Conservation (phyloP, 2,888 invertebrate species). For the Venusia cambrica region DNA sequence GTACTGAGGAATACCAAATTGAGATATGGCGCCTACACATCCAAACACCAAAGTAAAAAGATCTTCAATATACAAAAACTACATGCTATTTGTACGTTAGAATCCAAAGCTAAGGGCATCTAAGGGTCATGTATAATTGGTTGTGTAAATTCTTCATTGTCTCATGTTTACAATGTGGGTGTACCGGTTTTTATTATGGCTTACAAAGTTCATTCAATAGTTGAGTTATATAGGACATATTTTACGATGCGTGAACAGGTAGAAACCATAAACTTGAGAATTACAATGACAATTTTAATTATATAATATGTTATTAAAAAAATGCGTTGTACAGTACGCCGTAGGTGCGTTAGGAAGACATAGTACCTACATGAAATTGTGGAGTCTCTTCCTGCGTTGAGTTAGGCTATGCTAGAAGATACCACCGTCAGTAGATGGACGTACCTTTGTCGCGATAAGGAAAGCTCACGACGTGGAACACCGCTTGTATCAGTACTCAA, state of each 20-base stretch:
- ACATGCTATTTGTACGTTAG: conserved; percentile 22
- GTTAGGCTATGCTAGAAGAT: too few relatives aligned
- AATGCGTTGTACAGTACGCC: too few relatives aligned
- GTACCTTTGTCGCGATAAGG: too few relatives aligned
- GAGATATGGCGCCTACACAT: conserved; percentile 53
- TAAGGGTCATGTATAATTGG: conserved; percentile 43
- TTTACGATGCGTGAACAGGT: conserved; percentile 15
- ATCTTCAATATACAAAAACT: conserved; percentile 29
- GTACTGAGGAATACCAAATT: conserved; percentile 46
- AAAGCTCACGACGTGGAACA: too few relatives aligned
- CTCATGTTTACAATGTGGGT: conserved; percentile 57
- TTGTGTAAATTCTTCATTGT: conserved; percentile 55
- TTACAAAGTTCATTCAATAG: conserved; percentile 39
- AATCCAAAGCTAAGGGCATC: conserved; percentile 27
- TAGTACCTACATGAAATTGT: too few relatives aligned
- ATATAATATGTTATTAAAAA: too few relatives aligned
- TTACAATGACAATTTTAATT: too few relatives aligned
- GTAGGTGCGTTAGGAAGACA: too few relatives aligned
- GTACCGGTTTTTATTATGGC: conserved; percentile 58
- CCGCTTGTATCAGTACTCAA: too few relatives aligned
- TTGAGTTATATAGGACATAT: conserved; percentile 25
- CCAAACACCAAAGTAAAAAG: conserved; percentile 35
- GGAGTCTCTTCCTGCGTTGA: too few relatives aligned
- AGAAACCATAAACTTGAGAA: too few relatives aligned
- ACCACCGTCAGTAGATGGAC: too few relatives aligned